A percentile compares a stretch with the other conserved stretches of the same genome.
phyloP scores from a whole-genome alignment of 1,140 invertebrate species.

The Hylyphantes graminicola region DNA sequence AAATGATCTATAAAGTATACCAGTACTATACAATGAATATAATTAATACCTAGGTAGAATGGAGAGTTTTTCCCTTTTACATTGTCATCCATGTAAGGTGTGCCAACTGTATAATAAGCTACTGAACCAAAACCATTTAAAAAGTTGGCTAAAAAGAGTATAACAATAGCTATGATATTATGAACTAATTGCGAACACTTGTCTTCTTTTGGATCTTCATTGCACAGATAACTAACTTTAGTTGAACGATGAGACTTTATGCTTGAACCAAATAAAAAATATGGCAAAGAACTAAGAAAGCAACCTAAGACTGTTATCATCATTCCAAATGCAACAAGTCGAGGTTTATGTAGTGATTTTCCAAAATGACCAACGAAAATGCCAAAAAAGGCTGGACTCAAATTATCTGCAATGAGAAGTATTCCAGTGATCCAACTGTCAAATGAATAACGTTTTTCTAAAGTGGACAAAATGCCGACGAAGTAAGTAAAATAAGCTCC shows the following conservation, averaged over 20 bases:
- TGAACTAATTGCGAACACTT: slow-evolving; percentile 15
- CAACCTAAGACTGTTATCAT: slow-evolving; percentile 77
- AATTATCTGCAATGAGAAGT: slow-evolving; percentile 62
- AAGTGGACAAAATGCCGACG: slow-evolving; percentile 56
- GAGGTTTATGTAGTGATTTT: slow-evolving; percentile 75
- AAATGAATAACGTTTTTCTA: slow-evolving; percentile 76
- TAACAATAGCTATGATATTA: slow-evolving; percentile 39
- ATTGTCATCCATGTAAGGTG: slow-evolving; percentile 67
- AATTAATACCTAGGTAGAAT: slow-evolving; percentile 59
- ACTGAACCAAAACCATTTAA: slow-evolving; percentile 62
- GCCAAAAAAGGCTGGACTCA: slow-evolving; percentile 46
- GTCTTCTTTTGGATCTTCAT: neutral
- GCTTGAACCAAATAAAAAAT: slow-evolving; percentile 75
- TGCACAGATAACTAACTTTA: neutral
- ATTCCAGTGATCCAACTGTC: slow-evolving; percentile 79
- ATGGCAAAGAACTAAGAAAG: slow-evolving; percentile 75
- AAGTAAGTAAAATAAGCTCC: slow-evolving; percentile 60
- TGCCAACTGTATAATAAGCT: slow-evolving; percentile 64
- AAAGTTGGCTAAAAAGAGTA: slow-evolving; percentile 62
- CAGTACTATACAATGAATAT: neutral
- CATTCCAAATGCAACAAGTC: slow-evolving; percentile 78
- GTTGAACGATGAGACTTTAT: neutral
- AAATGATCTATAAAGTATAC: neutral
- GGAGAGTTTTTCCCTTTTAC: slow-evolving; percentile 65
- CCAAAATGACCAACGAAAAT: slow-evolving; percentile 53